Conservation (phyloP, 2,113 vertebrate genomes). For the Labeo catla region DNA sequence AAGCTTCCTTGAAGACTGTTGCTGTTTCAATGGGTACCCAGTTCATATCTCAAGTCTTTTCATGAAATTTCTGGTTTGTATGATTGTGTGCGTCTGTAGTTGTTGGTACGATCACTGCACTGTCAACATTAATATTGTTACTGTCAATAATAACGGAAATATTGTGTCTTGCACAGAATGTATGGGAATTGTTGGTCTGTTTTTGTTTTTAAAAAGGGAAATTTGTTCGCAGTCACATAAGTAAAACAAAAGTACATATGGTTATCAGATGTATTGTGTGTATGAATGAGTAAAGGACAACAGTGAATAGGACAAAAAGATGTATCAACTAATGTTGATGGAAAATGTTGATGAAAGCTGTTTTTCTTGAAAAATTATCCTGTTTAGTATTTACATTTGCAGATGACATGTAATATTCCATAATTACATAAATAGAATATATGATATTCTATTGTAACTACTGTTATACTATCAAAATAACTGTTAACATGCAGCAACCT, state of each 20-base stretch:
- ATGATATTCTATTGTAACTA: slow-evolving; percentile 6
- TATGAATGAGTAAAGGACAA: slow-evolving; percentile 44
- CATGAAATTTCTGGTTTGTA: slow-evolving; percentile 23
- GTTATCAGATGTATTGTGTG: slow-evolving; percentile 49
- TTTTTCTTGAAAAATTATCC: slow-evolving; percentile 30
- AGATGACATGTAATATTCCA: slow-evolving; percentile 18
- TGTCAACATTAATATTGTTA: slow-evolving; percentile 28
- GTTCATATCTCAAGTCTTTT: slow-evolving; percentile 38
- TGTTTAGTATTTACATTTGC: slow-evolving; percentile 38
- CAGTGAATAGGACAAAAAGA: slow-evolving; percentile 28
- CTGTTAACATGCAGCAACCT: slow-evolving; percentile 38
- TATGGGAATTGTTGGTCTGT: slow-evolving; percentile 36
- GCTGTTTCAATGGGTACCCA: slow-evolving; percentile 4
- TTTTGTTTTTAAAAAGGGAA: slow-evolving; percentile 30
- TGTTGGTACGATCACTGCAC: slow-evolving; percentile 33
- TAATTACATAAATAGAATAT: neutral
- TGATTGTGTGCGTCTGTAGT: slow-evolving; percentile 31
- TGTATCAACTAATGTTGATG: neutral
- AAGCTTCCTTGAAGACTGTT: slow-evolving; percentile 43
- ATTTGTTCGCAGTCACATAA: slow-evolving; percentile 27
- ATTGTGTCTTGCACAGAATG: slow-evolving; percentile 45
- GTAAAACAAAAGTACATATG: slow-evolving; percentile 19
- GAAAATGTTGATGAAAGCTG: neutral
- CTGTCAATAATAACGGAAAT: slow-evolving; percentile 30
- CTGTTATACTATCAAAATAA: slow-evolving; percentile 38